A percentile compares a stretch with the other conserved stretches of the same genome.
phyloP scores from a whole-genome alignment of 2,888 invertebrate species.

The Eristalis intricaria region DNA sequence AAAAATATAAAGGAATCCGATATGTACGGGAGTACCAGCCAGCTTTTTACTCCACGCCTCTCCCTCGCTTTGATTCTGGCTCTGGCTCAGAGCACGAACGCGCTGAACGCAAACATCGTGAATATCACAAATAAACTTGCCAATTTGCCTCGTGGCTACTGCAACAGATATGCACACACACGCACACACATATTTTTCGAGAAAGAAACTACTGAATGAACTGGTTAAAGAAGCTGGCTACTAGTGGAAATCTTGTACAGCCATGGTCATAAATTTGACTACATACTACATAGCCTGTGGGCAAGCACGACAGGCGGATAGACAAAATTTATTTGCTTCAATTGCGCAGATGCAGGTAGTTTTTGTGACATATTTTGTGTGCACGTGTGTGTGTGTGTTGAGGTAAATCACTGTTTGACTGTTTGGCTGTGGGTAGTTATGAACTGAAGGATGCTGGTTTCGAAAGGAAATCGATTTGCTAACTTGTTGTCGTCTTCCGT shows the following conservation, averaged over 20 bases:
- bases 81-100: neutral
- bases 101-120: neutral
- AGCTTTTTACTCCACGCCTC: neutral
- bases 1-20: neutral
- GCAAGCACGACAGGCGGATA: conserved; percentile 14
- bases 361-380: neutral
- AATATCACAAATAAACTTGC: conserved; percentile 13
- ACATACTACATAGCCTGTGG: conserved; percentile 26
- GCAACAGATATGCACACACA: neutral
- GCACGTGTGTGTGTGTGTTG: neutral
- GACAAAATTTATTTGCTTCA: conserved; percentile 15
- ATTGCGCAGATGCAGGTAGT: conserved; percentile 13
- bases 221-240: conserved; percentile 35
- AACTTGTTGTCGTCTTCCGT: neutral
- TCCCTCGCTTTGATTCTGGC: neutral
- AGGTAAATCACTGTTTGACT: no score
- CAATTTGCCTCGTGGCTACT: conserved; percentile 29
- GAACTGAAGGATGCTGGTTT: neutral
- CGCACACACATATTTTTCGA: neutral
- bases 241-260: conserved; percentile 24
- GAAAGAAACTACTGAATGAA: conserved; percentile 16
- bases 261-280: conserved; percentile 36
- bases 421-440: neutral
- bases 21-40: neutral
- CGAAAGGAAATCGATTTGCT: neutral